Conservation (phyloP, 23 tunicate species). For the Styela clava region DNA sequence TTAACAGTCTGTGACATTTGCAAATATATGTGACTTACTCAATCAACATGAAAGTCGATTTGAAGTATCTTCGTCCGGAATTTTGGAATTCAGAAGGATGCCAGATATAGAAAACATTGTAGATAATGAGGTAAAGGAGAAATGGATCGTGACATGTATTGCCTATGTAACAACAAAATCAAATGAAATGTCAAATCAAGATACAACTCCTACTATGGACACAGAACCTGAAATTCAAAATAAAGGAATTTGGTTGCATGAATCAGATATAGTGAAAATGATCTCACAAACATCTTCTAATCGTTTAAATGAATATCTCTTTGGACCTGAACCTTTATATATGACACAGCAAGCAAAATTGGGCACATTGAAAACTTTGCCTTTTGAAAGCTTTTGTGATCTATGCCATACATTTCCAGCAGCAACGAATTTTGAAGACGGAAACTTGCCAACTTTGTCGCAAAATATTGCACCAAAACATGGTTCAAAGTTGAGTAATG, state of each 20-base stretch:
- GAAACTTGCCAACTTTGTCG: background rate
- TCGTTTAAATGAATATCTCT: background rate
- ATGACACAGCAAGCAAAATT: background rate
- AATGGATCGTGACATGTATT: background rate
- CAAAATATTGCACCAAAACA: background rate
- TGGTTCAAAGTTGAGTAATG: background rate
- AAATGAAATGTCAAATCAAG: background rate
- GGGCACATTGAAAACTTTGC: background rate
- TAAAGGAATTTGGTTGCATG: constrained; percentile 1
- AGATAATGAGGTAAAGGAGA: background rate
- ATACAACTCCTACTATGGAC: constrained; percentile 4
- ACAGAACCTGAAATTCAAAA: constrained; percentile 13
- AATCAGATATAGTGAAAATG: background rate
- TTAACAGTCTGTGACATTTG: background rate
- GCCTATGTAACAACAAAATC: constrained; percentile 6
- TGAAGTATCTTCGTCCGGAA: background rate
- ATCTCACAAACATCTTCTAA: background rate
- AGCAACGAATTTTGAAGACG: background rate
- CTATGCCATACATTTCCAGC: background rate
- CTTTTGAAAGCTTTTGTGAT: background rate
- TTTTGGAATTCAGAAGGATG: constrained; percentile 4
- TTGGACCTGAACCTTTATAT: constrained; percentile 27
- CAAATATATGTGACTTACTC: background rate
- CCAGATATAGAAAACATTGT: no score
- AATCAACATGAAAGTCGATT: background rate